Conservation (phyloP, 2,888 invertebrate species). For the Odontocerum albicorne region DNA sequence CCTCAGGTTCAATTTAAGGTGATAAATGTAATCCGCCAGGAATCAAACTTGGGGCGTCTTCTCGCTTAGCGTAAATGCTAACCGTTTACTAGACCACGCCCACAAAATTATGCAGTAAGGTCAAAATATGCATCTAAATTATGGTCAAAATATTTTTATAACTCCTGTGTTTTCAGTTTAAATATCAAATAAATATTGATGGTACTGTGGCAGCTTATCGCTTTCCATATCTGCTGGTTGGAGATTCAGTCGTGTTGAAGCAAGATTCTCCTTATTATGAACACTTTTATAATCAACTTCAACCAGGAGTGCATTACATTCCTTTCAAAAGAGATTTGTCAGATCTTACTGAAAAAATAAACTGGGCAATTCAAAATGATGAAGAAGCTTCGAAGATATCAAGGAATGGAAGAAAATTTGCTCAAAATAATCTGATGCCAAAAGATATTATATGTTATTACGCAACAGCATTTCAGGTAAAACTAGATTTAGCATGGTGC, state of each 20-base stretch:
- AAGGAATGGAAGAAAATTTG: conserved; percentile 68
- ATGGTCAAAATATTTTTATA: conserved; percentile 19
- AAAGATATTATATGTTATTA: conserved; percentile 89
- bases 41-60: too few relatives aligned
- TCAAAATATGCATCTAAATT: too few relatives aligned
- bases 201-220: conserved; percentile 97
- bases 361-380: conserved; percentile 78
- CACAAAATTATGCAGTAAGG: too few relatives aligned
- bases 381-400: conserved; percentile 66
- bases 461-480: conserved; percentile 66
- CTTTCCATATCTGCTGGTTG: conserved; percentile 87
- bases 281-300: conserved; percentile 82
- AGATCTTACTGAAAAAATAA: conserved; percentile 75
- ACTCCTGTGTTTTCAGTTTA: conserved; percentile 80
- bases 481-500: too few relatives aligned
- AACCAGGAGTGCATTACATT: conserved; percentile 79
- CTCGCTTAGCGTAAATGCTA: too few relatives aligned
- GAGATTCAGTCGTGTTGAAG: conserved; percentile 86
- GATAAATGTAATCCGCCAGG: too few relatives aligned
- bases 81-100: too few relatives aligned
- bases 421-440: conserved; percentile 77
- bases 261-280: conserved; percentile 94
- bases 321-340: conserved; percentile 79
- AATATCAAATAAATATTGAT: conserved; percentile 92
- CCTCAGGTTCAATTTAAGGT: too few relatives aligned